Evolutionary conservation across 1,140 invertebrate species (phyloP).

Genomic region (Ericerus pela): DNA sequence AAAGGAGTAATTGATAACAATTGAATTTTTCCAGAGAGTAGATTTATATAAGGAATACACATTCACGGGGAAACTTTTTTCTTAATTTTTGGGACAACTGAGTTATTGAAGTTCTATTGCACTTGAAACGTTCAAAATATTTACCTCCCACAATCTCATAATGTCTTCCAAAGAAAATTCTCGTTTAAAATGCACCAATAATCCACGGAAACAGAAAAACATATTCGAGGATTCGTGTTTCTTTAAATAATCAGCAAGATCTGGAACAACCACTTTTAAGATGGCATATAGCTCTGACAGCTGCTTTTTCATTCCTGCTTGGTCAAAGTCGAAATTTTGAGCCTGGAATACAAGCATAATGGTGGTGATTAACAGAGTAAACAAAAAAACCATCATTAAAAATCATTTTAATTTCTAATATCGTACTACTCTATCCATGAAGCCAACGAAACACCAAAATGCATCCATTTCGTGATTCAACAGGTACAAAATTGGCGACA

Average conservation of each 20-base stretch:
- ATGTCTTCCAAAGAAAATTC: slow-evolving; percentile 61
- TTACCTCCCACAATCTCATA: slow-evolving; percentile 39
- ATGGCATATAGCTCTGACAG: slow-evolving; percentile 69
- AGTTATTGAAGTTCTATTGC: not conserved
- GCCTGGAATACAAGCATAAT: slow-evolving; percentile 38
- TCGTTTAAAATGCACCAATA: slow-evolving; percentile 68
- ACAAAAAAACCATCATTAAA: not conserved
- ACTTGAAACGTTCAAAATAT: slow-evolving; percentile 1
- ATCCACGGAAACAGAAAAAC: slow-evolving; percentile 96
- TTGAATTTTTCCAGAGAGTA: too few relatives aligned
- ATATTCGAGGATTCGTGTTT: slow-evolving; percentile 90
- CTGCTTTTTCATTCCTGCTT: slow-evolving; percentile 91
- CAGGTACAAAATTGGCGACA: slow-evolving; percentile 82
- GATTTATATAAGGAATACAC: too few relatives aligned
- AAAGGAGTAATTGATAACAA: too few relatives aligned
- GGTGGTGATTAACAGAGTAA: not conserved
- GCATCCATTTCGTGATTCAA: slow-evolving; percentile 86
- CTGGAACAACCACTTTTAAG: slow-evolving; percentile 64
- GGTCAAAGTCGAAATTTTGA: slow-evolving; percentile 94
- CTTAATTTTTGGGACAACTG: not conserved
- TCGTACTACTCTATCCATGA: slow-evolving; percentile 85
- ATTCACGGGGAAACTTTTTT: too few relatives aligned
- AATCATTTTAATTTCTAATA: not conserved
- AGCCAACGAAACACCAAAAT: slow-evolving; percentile 99
- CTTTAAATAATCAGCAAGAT: slow-evolving; percentile 71